Base-by-base conservation (phyloP, 2,888 invertebrate species). In the Acronicta leporina region DNA sequence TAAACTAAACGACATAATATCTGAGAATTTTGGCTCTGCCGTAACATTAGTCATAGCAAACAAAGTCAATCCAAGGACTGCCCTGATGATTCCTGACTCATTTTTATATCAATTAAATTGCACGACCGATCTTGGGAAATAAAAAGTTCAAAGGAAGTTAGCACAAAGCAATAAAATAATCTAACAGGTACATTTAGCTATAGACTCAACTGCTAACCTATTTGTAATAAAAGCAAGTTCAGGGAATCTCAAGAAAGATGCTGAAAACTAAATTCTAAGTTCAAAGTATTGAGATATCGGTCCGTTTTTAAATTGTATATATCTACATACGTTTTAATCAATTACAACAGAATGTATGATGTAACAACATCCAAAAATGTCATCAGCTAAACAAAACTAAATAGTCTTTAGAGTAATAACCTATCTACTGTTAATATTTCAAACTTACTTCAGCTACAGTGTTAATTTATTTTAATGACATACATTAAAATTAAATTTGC, bases 41-140 rank as follows among this genome's bases (percentile, higher is more conserved):
- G 59, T 57, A 65, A 68, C 43, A 80, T 84, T 84, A 84, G 80
- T 84, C 84, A 84, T 63, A 61, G 49, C 66, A 43, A 68, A 71
- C 70, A 75, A 77, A 78, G 72, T 74, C 73, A 69, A 71, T 56
- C 47, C 74, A 76, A 79, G 71, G 77, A 73, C 71, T 62, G 68
- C 44, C 25, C 62, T 38, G 60, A 68, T 65, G 73, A 71, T 71
- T 68, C 75, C 77, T 84, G 84, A 84, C 64, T 84, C 84, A 83
- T 69, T 59, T 68, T 44, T 65, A 61, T 50, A 59, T 63, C 68
- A 74, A 74, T 65, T 65, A 63, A 62, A 60, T 46, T 53, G 30
- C 47, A 20, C 25, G 47, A 60, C 48, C 50, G 43, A 62, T 59
- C 46, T 68, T 62, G 57, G 14, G 33, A 56, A 67, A 67, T 53